Conservation (phyloP, 2,113 vertebrate genomes). For the Choloepus hoffmanni region DNA sequence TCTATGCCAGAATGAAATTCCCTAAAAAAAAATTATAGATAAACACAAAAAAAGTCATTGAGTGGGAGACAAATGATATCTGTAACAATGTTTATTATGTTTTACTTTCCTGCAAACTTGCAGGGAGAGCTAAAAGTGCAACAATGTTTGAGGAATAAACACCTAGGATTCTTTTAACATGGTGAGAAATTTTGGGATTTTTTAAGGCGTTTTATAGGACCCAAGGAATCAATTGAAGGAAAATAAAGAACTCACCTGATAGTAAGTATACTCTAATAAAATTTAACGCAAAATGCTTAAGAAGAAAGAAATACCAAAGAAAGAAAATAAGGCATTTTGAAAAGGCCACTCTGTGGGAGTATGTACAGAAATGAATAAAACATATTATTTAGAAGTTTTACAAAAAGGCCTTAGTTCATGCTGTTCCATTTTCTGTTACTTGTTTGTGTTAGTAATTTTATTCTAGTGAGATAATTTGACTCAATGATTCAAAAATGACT, state of each 20-base stretch:
- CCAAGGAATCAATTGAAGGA: background rate
- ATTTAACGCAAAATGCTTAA: background rate
- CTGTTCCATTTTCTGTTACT: background rate
- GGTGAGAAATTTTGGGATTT: background rate
- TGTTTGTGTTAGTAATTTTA: constrained; percentile 43
- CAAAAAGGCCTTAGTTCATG: background rate
- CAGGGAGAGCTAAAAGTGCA: constrained; percentile 22
- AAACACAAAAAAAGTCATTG: constrained; percentile 64
- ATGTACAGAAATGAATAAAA: background rate
- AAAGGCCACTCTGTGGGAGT: background rate
- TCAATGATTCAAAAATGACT: constrained; percentile 12
- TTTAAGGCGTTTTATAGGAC: background rate
- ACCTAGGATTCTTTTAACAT: background rate
- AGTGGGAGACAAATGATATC: constrained; percentile 63
- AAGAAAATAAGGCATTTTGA: background rate
- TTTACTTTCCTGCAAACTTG: constrained; percentile 19
- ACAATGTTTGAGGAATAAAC: background rate
- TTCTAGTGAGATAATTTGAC: background rate
- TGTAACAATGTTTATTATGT: constrained; percentile 13
- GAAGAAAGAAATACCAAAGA: constrained; percentile 10
- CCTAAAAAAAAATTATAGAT: constrained; percentile 68
- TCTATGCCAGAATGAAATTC: constrained; percentile 63
- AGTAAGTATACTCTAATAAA: background rate
- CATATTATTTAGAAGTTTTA: background rate
- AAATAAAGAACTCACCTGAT: background rate